These are phyloP conservation scores for Drosophila nigricruria DNA, from an alignment of 2,888 invertebrate species.

Conservation along the genomic window DNA sequence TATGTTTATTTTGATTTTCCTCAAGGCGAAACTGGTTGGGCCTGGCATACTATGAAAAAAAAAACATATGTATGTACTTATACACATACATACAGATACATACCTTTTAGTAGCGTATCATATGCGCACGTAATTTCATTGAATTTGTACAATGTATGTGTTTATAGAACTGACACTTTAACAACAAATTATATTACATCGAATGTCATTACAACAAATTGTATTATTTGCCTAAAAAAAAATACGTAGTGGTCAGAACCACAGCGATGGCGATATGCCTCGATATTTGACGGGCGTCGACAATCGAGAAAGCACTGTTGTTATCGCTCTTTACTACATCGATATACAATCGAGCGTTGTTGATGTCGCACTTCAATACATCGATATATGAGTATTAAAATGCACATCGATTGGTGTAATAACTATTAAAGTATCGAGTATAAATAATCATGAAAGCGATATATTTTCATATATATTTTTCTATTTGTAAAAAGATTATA, in stretches of 20 bases:
- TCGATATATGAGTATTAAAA: background rate
- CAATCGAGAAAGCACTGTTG: slow-evolving; percentile 21
- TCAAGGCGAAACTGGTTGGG: slow-evolving; percentile 35
- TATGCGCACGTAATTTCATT: slow-evolving; percentile 28
- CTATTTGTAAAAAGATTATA: background rate
- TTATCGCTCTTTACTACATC: slow-evolving; percentile 12
- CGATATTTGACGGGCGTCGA: slow-evolving; percentile 2
- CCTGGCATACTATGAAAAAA: slow-evolving; percentile 37
- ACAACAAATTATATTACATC: background rate
- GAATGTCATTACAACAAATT: slow-evolving; percentile 19
- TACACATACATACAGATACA: slow-evolving; percentile 28
- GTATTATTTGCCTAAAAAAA: slow-evolving; percentile 12
- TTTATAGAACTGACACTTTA: slow-evolving; percentile 5
- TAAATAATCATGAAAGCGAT: background rate
- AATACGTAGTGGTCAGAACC: slow-evolving; percentile 11
- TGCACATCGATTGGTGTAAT: no score
- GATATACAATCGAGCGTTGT: slow-evolving; percentile 10
- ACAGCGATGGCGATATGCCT: slow-evolving; percentile 31
- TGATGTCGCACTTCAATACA: background rate
- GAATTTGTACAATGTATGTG: background rate
- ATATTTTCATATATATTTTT: background rate
- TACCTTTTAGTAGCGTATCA: slow-evolving; percentile 39
- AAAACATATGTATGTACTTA: slow-evolving; percentile 15
- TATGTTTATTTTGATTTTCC: slow-evolving; percentile 45
- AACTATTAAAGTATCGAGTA: no score